phyloP scores from a whole-genome alignment of 1,140 invertebrate species.

The Planococcus citri region DNA sequence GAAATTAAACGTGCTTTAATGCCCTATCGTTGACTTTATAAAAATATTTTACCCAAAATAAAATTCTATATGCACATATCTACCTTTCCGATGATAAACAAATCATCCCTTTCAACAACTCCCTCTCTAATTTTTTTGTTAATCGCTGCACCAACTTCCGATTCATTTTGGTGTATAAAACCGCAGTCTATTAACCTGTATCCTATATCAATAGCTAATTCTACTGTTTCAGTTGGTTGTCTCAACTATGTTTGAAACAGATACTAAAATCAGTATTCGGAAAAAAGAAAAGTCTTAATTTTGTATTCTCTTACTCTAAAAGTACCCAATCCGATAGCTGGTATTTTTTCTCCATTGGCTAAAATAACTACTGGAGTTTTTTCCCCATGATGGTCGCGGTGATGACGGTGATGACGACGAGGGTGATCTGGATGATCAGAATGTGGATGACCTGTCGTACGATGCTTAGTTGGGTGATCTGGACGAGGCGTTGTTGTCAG shows the following conservation, averaged over 20 bases:
- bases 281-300: too few relatives aligned
- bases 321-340: not conserved
- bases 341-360: not conserved
- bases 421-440: too few relatives aligned
- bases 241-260: not conserved
- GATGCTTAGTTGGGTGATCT: too few relatives aligned
- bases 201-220: constrained; percentile 50
- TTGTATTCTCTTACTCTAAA: not conserved
- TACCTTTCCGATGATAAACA: constrained; percentile 53
- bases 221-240: constrained; percentile 39
- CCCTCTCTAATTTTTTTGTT: constrained; percentile 56
- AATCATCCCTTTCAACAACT: constrained; percentile 51
- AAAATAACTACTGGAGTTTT: too few relatives aligned
- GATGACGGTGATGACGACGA: too few relatives aligned
- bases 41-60: not conserved
- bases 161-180: constrained; percentile 58
- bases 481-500: too few relatives aligned
- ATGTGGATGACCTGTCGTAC: too few relatives aligned
- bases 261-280: too few relatives aligned
- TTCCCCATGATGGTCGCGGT: too few relatives aligned
- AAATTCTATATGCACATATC: too few relatives aligned
- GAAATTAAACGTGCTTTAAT: constrained; percentile 10
- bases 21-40: not conserved
- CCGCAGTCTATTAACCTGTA: constrained; percentile 60
- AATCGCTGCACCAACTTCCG: constrained; percentile 64